phyloP scores from a whole-genome alignment of 1,140 invertebrate genomes.

The Caenorhabditis brenneri region DNA sequence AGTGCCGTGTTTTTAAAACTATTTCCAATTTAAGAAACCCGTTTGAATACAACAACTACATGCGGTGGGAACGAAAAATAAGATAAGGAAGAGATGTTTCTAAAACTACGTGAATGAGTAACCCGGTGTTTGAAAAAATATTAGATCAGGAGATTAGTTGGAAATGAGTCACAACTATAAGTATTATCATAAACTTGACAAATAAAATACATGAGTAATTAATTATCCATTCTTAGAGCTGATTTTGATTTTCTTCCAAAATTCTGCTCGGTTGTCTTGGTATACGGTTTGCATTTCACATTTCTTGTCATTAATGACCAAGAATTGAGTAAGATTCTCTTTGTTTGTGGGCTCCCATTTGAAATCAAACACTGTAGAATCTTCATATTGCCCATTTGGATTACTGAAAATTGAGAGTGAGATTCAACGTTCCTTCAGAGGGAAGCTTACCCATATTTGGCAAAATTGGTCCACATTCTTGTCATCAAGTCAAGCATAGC shows the following conservation, averaged over 20 bases:
- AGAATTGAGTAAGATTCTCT: neutral
- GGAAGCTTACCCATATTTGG: slow-evolving; percentile 82
- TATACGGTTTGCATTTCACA: slow-evolving; percentile 46
- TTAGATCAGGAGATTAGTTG: neutral
- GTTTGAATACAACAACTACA: neutral
- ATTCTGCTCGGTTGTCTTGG: slow-evolving; percentile 45
- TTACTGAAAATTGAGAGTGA: neutral
- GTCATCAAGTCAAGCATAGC: slow-evolving; percentile 84
- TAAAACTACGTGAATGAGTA: neutral
- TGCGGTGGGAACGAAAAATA: neutral
- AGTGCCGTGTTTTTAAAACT: neutral
- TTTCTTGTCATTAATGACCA: slow-evolving; percentile 19
- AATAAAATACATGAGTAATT: neutral
- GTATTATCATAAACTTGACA: neutral
- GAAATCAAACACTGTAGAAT: slow-evolving; percentile 49
- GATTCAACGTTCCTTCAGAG: neutral
- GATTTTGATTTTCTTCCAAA: slow-evolving; percentile 52
- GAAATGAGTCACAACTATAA: neutral
- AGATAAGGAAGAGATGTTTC: neutral
- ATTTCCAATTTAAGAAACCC: neutral
- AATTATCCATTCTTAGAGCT: slow-evolving; percentile 6
- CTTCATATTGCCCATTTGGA: slow-evolving; percentile 51
- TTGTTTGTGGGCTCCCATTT: slow-evolving; percentile 48
- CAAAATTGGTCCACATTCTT: slow-evolving; percentile 92
- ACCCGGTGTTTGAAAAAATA: neutral